Evolutionary conservation across 2,113 vertebrate species (phyloP).

Genomic region (Paraplagusia blochii): DNA sequence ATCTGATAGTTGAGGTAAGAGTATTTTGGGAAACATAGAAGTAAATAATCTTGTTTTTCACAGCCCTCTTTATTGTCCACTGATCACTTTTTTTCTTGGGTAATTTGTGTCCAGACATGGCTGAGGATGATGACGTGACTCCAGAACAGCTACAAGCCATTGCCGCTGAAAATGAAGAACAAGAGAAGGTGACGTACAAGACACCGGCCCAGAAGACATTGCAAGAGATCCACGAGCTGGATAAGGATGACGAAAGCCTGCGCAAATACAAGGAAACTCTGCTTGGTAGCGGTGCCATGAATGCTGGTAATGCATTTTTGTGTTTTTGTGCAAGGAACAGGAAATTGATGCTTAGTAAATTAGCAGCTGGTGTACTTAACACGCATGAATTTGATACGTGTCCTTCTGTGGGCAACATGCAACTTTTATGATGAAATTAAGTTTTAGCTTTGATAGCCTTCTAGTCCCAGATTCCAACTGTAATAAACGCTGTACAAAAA

Average conservation of each 20-base stretch:
- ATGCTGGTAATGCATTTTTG: slow-evolving; percentile 58
- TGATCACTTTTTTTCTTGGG: not conserved
- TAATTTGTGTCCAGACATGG: slow-evolving; percentile 74
- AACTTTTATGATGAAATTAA: no score
- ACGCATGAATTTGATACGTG: not conserved
- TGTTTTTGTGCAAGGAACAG: not conserved
- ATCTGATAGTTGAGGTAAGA: slow-evolving; percentile 11
- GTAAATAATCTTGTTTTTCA: not conserved
- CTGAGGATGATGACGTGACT: slow-evolving; percentile 91
- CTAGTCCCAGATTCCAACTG: no score
- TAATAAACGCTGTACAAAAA: no score
- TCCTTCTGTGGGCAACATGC: not conserved
- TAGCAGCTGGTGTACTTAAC: not conserved
- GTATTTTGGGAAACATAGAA: not conserved
- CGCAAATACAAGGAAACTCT: slow-evolving; percentile 92
- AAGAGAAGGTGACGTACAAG: slow-evolving; percentile 84
- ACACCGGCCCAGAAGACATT: slow-evolving; percentile 88
- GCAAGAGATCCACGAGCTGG: slow-evolving; percentile 91
- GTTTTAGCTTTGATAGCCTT: no score
- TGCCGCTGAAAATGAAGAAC: slow-evolving; percentile 87
- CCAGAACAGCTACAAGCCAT: slow-evolving; percentile 91
- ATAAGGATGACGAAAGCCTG: slow-evolving; percentile 91
- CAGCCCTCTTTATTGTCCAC: no score
- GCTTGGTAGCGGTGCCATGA: slow-evolving; percentile 76
- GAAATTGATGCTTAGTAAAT: no score